Evolutionary conservation across 2,888 invertebrate species (phyloP).

Genomic region (Lissocephala sabroskyi): DNA sequence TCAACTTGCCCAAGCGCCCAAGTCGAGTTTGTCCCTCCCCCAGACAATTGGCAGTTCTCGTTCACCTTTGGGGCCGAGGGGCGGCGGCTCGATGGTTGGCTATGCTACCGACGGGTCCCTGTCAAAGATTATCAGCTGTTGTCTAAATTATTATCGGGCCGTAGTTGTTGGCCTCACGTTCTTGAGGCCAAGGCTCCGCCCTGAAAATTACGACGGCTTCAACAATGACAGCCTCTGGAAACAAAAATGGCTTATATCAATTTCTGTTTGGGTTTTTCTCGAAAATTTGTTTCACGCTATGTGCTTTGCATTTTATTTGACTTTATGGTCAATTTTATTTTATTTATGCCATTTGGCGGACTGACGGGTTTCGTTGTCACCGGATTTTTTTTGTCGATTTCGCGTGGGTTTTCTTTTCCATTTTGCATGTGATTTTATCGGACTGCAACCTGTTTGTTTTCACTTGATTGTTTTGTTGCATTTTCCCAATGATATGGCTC

Average conservation of each 20-base stretch:
- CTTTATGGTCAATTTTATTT: conserved; percentile 46
- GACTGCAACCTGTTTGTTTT: conserved; percentile 21
- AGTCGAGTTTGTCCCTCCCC: not conserved
- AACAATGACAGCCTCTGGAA: not conserved
- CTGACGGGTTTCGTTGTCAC: not conserved
- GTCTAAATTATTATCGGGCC: too few species aligned
- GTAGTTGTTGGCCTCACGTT: too few species aligned
- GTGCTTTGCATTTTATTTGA: conserved; percentile 22
- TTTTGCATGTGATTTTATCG: conserved; percentile 15
- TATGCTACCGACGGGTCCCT: not conserved
- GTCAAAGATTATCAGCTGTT: conserved; percentile 1
- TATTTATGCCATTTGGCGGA: not conserved
- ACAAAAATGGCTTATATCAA: not conserved
- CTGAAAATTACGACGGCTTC: too few species aligned
- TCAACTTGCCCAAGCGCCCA: too few species aligned
- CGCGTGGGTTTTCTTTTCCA: conserved; percentile 7
- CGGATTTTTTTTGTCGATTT: not conserved
- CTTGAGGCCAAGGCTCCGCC: too few species aligned
- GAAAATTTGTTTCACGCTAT: not conserved
- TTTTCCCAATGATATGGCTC: conserved; percentile 10
- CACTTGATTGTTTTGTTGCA: conserved; percentile 12
- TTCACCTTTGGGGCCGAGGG: not conserved
- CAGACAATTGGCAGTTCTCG: not conserved
- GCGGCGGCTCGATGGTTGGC: not conserved
- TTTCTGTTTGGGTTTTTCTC: not conserved